Evolutionary conservation across 2,797 vertebrate species (phyloP), one percentile per base, ranked within the genome.

Genomic region (Allobates femoralis): DNA sequence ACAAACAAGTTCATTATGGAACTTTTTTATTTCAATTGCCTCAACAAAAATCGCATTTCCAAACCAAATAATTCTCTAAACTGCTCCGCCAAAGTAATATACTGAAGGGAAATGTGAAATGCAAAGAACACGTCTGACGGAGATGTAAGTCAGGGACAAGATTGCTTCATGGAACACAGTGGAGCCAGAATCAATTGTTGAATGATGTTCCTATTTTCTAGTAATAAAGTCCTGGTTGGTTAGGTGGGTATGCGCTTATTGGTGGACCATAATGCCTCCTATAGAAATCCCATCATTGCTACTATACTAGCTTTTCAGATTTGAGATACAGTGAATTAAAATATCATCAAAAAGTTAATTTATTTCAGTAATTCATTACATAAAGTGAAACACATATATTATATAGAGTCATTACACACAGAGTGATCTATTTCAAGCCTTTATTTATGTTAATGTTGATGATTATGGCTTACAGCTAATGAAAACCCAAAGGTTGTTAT

Each of bases 31-130:
- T 60, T 23, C 53, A 77, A 34, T 55, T 34, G 73, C 10, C 55
- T 73, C 89, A 34, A 81, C 23, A 21, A 46, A 50, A 62, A 46
- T 28, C n/a, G 18, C 37, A 64, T 50, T 46, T 81, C 19, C 21
- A 66, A 51, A 53, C 46, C 46, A 67, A 53, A 81, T 51, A 50
- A 69, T 80, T 46, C 76, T 58, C 55, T 37, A 79, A 79, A 58
- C 55, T 26, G 55, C 58, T 37, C 53, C 23, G 60, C 11, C 7
- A 21, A 53, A 60, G 76, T n/a, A 21, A 79, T 79, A 58, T 60
- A 79, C 58, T 58, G 55, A 79, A 79, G 37, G n/a, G 76, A 58
- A 79, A 79, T n/a, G 7, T 16, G 32, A 58, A 79, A 58, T 14
- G 53, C 76, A 60, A 78, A 37, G 21, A 60, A 37, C 30, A 60